Base-by-base conservation (phyloP, 2,888 invertebrate genomes). In the Hecatera dysodea region DNA sequence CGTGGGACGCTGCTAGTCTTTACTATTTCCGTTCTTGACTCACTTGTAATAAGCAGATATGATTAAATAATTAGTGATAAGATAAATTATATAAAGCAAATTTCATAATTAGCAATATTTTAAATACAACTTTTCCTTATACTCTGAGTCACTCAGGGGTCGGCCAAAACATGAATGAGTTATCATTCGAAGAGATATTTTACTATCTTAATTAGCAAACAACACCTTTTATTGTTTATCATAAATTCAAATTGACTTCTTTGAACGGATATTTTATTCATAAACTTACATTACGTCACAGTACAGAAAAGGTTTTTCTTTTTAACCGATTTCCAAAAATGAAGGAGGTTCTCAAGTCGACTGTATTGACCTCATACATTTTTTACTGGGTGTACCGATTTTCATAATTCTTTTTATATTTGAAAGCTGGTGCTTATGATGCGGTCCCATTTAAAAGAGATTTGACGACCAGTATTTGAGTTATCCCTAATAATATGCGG, bases 61-160 rank as follows among this genome's bases (percentile, higher is more conserved):
- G 27, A 5, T 39, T 12, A 12, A 50, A 17, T 39, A 39, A 50
- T 33, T 17, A n/a, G 9, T 11, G 39, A 70, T 67, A 39, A 66
- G 33, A 36, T 22, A 17, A n/a, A 5, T 24, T 22, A 53, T 22
- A n/a, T 12, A 24, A n/a, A n/a, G n/a, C 42, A 15, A 19, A 46
- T 66, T 75, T 71, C 11, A 27, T 46, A 17, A 24, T 53, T 17
- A 9, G 9, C 29, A 39, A 46, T 71, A 53, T 44, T 74, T 70
- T n/a, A 46, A n/a, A 9, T 44, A 36, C 1, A 0, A 19, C 22
- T 74, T 71, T 75, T 66, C 67, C 75, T 66, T 65, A 46, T 29
- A 39, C 12, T 4, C 9, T 75, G 66, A 66, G 22, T 71, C 46
- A 75, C 9, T n/a, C 19, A 27, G 19, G 0, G 42, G 15, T 5